A percentile compares a stretch with the other conserved stretches of the same genome.
These are phyloP conservation scores for Colostygia pectinataria DNA, from an alignment of 2,888 invertebrate species.

Conservation along the genomic window DNA sequence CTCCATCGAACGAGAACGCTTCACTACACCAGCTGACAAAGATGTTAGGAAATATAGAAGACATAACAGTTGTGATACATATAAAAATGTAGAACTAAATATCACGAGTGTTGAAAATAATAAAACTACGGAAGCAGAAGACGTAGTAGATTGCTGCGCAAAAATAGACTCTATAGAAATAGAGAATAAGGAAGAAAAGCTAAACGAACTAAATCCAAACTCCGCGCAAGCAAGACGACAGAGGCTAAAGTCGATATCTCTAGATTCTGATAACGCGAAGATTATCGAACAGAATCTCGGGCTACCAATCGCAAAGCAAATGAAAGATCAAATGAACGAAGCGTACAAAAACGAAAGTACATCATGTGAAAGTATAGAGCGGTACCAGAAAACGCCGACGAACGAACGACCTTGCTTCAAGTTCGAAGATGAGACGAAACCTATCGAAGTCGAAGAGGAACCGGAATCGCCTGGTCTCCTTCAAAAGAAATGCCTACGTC, in stretches of 20 bases:
- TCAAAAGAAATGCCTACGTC: slow-evolving; percentile 65
- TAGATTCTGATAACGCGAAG: slow-evolving; percentile 82
- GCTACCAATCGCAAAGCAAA: slow-evolving; percentile 78
- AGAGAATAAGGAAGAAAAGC: slow-evolving; percentile 56
- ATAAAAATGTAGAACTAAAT: slow-evolving; percentile 66
- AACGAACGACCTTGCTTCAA: slow-evolving; percentile 66
- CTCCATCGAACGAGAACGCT: slow-evolving; percentile 70
- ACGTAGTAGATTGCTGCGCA: slow-evolving; percentile 72
- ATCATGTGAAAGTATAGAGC: slow-evolving; percentile 70
- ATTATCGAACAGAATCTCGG: slow-evolving; percentile 83
- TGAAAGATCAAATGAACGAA: slow-evolving; percentile 79
- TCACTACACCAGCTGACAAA: slow-evolving; percentile 72
- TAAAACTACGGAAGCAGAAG: slow-evolving; percentile 51
- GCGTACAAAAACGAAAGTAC: slow-evolving; percentile 73
- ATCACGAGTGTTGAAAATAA: slow-evolving; percentile 60
- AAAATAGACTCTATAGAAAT: slow-evolving; percentile 62
- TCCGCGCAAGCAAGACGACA: slow-evolving; percentile 74
- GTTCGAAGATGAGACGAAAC: slow-evolving; percentile 65
- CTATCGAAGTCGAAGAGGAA: slow-evolving; percentile 37
- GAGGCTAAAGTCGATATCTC: slow-evolving; percentile 80
- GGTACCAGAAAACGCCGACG: slow-evolving; percentile 58
- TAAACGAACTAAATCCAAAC: slow-evolving; percentile 53
- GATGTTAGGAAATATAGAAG: slow-evolving; percentile 67
- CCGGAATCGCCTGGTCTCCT: slow-evolving; percentile 63
- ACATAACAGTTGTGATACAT: slow-evolving; percentile 75